Conservation (phyloP, 2,888 invertebrate species). For the Phortica magna region DNA sequence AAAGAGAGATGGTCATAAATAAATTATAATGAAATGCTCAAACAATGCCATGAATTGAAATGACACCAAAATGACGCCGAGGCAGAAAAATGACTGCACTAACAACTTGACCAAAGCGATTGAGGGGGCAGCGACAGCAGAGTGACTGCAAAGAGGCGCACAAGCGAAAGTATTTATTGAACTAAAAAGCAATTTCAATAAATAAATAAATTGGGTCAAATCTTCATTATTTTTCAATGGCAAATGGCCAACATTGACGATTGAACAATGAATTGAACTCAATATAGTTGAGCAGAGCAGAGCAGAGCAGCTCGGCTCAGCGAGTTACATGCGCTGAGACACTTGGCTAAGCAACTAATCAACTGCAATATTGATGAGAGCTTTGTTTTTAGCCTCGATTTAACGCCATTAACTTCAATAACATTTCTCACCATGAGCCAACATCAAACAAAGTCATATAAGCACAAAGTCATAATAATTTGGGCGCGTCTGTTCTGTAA, state of each 20-base stretch:
- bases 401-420: conserved; percentile 5
- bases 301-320: neutral
- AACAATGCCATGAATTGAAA: neutral
- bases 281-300: neutral
- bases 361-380: neutral
- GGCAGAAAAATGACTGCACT: neutral
- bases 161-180: conserved; percentile 35
- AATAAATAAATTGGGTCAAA: conserved; percentile 67
- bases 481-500: neutral
- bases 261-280: neutral
- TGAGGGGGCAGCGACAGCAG: neutral
- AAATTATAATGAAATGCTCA: conserved; percentile 12
- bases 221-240: conserved; percentile 31
- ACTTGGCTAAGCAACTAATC: neutral
- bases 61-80: neutral
- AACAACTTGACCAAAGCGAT: neutral
- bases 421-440: neutral
- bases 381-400: conserved; percentile 2
- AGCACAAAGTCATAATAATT: neutral
- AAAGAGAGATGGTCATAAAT: neutral
- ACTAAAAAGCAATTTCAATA: conserved; percentile 64
- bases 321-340: too few relatives aligned
- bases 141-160: neutral
- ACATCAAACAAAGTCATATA: neutral
- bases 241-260: neutral